A percentile compares a stretch with the other conserved stretches of the same genome.
Evolutionary conservation across 2,113 vertebrate genomes (phyloP).

Genomic region (Centropus bengalensis): DNA sequence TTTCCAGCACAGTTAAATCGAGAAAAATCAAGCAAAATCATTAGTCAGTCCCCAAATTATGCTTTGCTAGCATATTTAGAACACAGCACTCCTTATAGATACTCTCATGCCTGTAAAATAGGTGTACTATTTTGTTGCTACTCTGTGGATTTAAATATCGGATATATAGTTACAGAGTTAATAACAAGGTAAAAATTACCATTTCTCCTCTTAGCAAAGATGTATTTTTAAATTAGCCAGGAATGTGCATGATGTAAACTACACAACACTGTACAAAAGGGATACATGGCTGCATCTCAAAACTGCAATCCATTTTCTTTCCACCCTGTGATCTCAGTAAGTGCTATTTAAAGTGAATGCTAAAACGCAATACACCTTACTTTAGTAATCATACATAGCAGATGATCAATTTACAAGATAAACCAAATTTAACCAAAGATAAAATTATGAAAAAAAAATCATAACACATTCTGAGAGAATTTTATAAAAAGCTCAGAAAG

Average conservation of each 20-base stretch:
- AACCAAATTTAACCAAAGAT: background rate
- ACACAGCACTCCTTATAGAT: background rate
- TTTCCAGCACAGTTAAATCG: background rate
- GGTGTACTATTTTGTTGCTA: background rate
- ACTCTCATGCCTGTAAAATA: background rate
- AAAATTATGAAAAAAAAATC: background rate
- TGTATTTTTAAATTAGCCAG: background rate
- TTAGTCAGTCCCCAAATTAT: background rate
- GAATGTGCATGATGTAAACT: background rate
- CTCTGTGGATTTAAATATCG: background rate
- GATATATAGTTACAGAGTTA: background rate
- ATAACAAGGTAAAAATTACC: background rate
- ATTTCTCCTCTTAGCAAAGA: background rate
- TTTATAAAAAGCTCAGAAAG: background rate
- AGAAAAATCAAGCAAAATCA: background rate
- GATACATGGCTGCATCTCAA: background rate
- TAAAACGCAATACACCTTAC: background rate
- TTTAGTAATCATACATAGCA: background rate
- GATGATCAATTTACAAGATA: background rate
- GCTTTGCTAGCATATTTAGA: background rate
- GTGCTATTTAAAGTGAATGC: background rate
- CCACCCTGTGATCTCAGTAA: background rate
- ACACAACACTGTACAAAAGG: background rate
- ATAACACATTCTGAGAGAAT: background rate
- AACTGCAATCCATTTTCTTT: background rate